phyloP scores from a whole-genome alignment of 2,797 vertebrate genomes.

The Centroberyx gerrardi region DNA sequence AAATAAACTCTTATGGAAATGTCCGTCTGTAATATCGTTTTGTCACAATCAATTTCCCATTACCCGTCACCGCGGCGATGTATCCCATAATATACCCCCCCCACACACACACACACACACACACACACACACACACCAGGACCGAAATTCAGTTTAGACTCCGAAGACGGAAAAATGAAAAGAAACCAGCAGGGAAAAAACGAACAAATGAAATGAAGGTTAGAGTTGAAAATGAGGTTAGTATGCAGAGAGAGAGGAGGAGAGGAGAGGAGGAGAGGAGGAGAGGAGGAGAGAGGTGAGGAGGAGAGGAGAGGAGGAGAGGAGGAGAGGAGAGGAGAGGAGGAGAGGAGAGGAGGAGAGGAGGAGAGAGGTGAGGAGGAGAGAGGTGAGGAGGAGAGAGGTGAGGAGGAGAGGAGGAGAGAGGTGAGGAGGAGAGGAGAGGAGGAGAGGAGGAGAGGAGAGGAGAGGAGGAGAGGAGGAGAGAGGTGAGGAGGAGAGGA shows the following conservation, averaged over 20 bases:
- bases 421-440: not conserved
- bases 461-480: no score
- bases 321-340: rapidly evolving
- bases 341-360: no score
- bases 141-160: conserved; percentile 71
- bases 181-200: conserved; percentile 65
- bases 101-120: conserved; percentile 32
- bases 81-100: conserved; percentile 35
- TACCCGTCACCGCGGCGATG: conserved; percentile 70
- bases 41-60: conserved; percentile 83
- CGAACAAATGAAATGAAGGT: conserved; percentile 55
- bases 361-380: rapidly evolving
- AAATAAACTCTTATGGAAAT: conserved; percentile 80
- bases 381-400: no score
- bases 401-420: rapidly evolving
- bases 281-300: rapidly evolving
- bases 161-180: conserved; percentile 64
- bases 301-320: no score
- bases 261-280: no score
- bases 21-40: conserved; percentile 73
- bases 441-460: not conserved
- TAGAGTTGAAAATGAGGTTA: conserved; percentile 60
- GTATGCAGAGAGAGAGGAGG: conserved; percentile 20
- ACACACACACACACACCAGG: conserved; percentile 11
- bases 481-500: no score